These are phyloP conservation scores for Eulemur rubriventer DNA, from an alignment of 2,797 vertebrate genomes.

Conservation along the genomic window DNA sequence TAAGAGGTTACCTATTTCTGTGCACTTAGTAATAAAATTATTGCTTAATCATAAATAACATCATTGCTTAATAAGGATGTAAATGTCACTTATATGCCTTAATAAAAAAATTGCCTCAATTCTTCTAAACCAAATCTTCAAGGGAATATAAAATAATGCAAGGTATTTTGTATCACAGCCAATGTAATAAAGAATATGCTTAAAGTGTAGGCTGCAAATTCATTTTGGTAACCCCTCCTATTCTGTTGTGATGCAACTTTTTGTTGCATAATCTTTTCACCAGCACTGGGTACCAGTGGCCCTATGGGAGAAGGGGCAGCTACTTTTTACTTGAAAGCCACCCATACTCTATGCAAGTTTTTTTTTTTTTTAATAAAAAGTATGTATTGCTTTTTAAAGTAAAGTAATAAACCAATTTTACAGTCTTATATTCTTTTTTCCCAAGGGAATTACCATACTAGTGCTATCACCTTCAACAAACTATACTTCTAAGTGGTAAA, in stretches of 20 bases:
- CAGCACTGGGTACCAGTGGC: neutral
- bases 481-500: neutral
- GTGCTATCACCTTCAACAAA: neutral
- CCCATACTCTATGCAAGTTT: neutral
- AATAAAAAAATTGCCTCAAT: neutral
- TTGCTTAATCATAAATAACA: neutral
- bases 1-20: neutral
- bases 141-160: neutral
- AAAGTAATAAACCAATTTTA: slow-evolving; percentile 13
- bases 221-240: neutral
- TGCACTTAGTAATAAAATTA: neutral
- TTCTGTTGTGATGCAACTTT: neutral
- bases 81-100: slow-evolving; percentile 32
- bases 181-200: neutral
- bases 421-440: neutral
- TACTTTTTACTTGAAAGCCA: neutral
- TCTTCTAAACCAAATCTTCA: neutral
- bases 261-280: neutral
- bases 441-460: neutral
- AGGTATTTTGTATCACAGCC: neutral
- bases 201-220: neutral
- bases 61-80: neutral
- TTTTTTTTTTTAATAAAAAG: neutral
- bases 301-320: neutral
- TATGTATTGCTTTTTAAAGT: neutral